Evolutionary conservation across 2,797 vertebrate species (phyloP), one percentile per base, ranked within the genome.

Genomic region (Channallabes apus): DNA sequence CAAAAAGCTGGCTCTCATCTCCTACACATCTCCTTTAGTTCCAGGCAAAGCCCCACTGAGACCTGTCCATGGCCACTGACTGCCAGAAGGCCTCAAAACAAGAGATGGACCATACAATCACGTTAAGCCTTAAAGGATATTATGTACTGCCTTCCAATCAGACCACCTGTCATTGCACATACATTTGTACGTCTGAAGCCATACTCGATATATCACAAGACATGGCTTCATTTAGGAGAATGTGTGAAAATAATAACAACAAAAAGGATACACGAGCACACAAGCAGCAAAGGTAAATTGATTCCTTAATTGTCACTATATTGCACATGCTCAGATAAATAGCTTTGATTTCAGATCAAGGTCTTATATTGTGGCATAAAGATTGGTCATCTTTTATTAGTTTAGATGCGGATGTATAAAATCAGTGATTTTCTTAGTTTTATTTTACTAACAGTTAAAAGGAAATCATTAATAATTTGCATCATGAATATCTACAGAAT

Each of bases 1-100:
- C 90, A 91, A 93, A 94, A 91, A 90, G 90, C 90, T 88, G 89
- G 89, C 89, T 93, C 89, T 91, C 91, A 91, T 93, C 90, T 84
- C 89, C 89, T 91, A 89, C 88, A 79, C 80, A 85, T 93, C 91
- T 88, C 88, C 86, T 89, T 89, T 89, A 91, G 68, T 91, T 87
- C 79, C 79, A 85, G 82, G 75, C 76, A 68, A 76, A 85, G 80
- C 80, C 82, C 69, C 81, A 86, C 82, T 89, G 88, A 80, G 71
- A 90, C 88, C 87, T 91, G 88, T 87, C 89, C 86, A 87, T 88
- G 89, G 87, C 90, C 89, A 82, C 86, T 85, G 41, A 86, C 72
- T 81, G 59, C 82, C 82, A 81, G 77, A 81, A 80, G 82, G 67
- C 51, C 75, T 80, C 35, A 73, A 62, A 85, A 58, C 77, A 86